phyloP scores from a whole-genome alignment of 2,888 invertebrate genomes.

The Pandemis cinnamomeana region DNA sequence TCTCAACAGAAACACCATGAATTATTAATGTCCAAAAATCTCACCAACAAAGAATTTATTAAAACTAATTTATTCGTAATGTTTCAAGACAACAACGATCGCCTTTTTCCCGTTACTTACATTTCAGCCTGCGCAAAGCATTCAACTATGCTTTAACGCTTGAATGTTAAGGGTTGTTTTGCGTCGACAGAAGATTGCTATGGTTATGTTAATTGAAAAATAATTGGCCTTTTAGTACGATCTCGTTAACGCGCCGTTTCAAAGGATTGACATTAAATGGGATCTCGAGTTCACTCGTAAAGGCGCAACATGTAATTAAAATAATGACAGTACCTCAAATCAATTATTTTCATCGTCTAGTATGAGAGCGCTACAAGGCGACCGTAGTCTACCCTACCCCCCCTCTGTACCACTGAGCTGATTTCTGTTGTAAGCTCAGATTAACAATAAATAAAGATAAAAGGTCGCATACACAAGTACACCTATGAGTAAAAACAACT shows the following conservation, averaged over 20 bases:
- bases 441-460: too few relatives aligned
- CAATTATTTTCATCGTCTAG: too few relatives aligned
- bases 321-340: background rate
- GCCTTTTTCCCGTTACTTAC: background rate
- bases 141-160: background rate
- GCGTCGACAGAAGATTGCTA: background rate
- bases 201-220: background rate
- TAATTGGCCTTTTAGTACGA: background rate
- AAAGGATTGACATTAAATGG: conserved; percentile 1
- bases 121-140: background rate
- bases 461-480: too few relatives aligned
- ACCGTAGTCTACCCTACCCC: too few relatives aligned
- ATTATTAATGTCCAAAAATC: conserved; percentile 3
- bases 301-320: background rate
- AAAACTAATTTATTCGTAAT: conserved; percentile 18
- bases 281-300: background rate
- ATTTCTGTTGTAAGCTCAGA: too few relatives aligned
- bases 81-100: background rate
- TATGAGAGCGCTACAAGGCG: too few relatives aligned
- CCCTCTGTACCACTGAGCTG: too few relatives aligned
- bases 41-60: conserved; percentile 7
- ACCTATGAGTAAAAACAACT: too few relatives aligned
- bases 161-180: background rate
- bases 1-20: background rate
- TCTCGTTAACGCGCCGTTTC: background rate